Percentiles rank a stretch among this genome's conserved stretches.
Evolutionary conservation across 2,113 vertebrate species (phyloP).

Genomic region (Sorex fumeus): DNA sequence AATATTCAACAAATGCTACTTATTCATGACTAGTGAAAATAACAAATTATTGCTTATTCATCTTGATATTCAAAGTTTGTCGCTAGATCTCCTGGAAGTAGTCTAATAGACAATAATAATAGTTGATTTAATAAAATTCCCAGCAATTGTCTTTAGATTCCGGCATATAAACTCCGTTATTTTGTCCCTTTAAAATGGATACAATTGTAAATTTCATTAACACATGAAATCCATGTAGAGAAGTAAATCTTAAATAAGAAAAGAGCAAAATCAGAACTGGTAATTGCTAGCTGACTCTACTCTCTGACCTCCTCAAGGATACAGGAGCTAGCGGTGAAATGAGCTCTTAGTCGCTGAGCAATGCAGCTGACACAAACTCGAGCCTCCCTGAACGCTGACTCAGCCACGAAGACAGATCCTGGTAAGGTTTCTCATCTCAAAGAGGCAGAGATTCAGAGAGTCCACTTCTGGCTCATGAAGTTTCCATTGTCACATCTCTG

Average conservation of each 20-base stretch:
- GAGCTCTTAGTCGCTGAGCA: neutral
- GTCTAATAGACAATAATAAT: constrained; percentile 5
- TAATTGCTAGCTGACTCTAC: constrained; percentile 18
- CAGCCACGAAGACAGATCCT: neutral
- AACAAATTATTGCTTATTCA: neutral
- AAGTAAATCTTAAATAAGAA: neutral
- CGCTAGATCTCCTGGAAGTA: neutral
- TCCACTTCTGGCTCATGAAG: neutral
- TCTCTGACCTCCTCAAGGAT: constrained; percentile 55
- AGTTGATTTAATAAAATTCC: constrained; percentile 13
- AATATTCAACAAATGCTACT: neutral
- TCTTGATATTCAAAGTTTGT: constrained; percentile 59
- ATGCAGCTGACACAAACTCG: neutral
- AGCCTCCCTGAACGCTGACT: neutral
- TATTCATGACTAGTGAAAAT: neutral
- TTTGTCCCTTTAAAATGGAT: too few species aligned
- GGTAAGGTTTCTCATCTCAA: neutral
- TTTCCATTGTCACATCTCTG: neutral
- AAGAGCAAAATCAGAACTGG: constrained; percentile 24
- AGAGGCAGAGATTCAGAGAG: neutral
- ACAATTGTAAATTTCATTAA: constrained; percentile 27
- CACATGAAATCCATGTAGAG: neutral
- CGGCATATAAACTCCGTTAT: too few species aligned
- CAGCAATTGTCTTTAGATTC: neutral
- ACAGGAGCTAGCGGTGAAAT: constrained; percentile 46